phyloP scores from a whole-genome alignment of 2,888 invertebrate genomes.

The Toxonevra muliebris region DNA sequence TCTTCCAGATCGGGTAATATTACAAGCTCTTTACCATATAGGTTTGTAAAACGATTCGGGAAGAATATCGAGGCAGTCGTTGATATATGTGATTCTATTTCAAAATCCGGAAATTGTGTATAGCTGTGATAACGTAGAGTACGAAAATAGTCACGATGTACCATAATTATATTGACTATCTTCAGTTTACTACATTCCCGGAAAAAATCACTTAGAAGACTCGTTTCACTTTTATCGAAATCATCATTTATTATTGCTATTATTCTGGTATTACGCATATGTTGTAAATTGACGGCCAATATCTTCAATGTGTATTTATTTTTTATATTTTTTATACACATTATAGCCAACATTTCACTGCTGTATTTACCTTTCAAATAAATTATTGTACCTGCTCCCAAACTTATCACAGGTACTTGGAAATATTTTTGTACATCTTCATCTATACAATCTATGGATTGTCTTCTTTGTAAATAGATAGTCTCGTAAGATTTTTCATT shows the following conservation, averaged over 20 bases:
- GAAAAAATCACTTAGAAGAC: conserved; percentile 14
- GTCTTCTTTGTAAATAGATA: too few species aligned
- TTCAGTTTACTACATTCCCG: conserved; percentile 8
- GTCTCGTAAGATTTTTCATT: too few species aligned
- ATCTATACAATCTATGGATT: too few species aligned
- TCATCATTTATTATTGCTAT: conserved; percentile 6
- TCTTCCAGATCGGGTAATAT: conserved; percentile 19
- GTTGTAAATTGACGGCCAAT: conserved; percentile 13
- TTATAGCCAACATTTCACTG: conserved; percentile 8
- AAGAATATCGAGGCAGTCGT: background rate
- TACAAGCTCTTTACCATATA: background rate
- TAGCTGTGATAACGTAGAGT: conserved; percentile 24
- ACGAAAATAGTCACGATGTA: conserved; percentile 15
- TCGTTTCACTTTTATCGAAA: background rate
- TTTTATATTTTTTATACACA: conserved; percentile 4
- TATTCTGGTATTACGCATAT: conserved; percentile 7
- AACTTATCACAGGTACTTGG: too few species aligned
- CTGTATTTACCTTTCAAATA: background rate
- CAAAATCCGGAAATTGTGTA: conserved; percentile 23
- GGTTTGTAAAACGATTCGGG: conserved; percentile 17
- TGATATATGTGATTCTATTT: conserved; percentile 7
- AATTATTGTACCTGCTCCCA: too few species aligned
- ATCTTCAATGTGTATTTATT: background rate
- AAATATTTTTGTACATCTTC: too few species aligned
- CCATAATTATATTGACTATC: conserved; percentile 14